A percentile compares a stretch with the other conserved stretches of the same genome.
These are phyloP conservation scores for Esperia sulphurella DNA, from an alignment of 2,888 invertebrate species.

Conservation along the genomic window DNA sequence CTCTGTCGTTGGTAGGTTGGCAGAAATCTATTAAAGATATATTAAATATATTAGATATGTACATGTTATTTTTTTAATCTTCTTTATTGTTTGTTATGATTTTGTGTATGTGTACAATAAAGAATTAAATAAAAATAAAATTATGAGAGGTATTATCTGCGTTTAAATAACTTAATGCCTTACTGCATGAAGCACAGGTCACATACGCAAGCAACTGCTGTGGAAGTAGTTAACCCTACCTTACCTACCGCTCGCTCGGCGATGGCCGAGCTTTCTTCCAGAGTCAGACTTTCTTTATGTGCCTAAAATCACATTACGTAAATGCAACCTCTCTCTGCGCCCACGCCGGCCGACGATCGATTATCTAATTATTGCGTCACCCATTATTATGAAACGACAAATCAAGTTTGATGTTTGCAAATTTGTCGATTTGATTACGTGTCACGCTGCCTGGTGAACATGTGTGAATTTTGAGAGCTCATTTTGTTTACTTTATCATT, in stretches of 20 bases:
- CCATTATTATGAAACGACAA: conserved; percentile 49
- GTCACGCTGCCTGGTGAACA: conserved; percentile 6
- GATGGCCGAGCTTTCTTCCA: not conserved
- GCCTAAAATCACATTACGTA: conserved; percentile 38
- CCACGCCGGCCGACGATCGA: conserved; percentile 51
- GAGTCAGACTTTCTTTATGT: conserved; percentile 42
- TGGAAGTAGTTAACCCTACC: not conserved
- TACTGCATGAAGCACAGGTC: too few species aligned
- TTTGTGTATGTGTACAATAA: too few species aligned
- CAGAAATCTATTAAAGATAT: too few species aligned
- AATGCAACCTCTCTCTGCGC: conserved; percentile 18
- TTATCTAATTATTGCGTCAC: conserved; percentile 68
- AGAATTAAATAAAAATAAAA: too few species aligned
- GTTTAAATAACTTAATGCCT: too few species aligned
- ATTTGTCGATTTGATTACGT: conserved; percentile 18
- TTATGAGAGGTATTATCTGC: too few species aligned
- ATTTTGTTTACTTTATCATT: not conserved
- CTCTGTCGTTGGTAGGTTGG: too few species aligned
- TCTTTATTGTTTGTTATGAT: too few species aligned
- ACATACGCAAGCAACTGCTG: not conserved
- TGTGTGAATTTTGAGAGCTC: conserved; percentile 12
- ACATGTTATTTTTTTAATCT: too few species aligned
- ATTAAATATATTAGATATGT: too few species aligned
- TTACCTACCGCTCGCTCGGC: not conserved
- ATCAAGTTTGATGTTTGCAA: conserved; percentile 45